phyloP scores from a whole-genome alignment of 2,888 invertebrate species.

The Apeira syringaria region DNA sequence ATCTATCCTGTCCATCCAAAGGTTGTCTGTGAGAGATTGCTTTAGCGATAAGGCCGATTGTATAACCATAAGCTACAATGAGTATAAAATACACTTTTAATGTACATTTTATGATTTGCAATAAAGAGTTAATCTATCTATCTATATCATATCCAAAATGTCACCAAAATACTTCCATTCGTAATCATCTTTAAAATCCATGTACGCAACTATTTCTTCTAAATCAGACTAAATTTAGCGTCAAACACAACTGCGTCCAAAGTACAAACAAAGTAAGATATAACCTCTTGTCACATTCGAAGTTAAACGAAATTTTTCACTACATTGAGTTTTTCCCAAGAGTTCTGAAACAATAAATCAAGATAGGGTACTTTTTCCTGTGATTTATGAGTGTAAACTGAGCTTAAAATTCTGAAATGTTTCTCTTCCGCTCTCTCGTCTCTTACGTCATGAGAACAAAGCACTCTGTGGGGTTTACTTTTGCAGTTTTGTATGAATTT shows the following conservation, averaged over 20 bases:
- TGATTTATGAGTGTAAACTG: constrained; percentile 47
- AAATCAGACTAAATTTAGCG: neutral
- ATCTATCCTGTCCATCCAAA: too few relatives aligned
- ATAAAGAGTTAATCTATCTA: too few relatives aligned
- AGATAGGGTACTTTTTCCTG: constrained; percentile 41
- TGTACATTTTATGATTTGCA: too few relatives aligned
- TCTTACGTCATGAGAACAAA: constrained; percentile 31
- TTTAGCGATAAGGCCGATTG: too few relatives aligned
- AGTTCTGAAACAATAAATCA: constrained; percentile 46
- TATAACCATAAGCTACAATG: too few relatives aligned
- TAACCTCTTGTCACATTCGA: constrained; percentile 17
- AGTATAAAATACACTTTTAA: too few relatives aligned
- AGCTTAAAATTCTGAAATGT: constrained; percentile 37
- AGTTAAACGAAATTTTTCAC: constrained; percentile 31
- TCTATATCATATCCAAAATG: too few relatives aligned
- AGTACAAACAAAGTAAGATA: neutral
- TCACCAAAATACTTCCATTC: too few relatives aligned
- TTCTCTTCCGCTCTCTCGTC: constrained; percentile 20
- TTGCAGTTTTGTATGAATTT: constrained; percentile 27
- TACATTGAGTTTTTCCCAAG: constrained; percentile 40
- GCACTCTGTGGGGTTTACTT: constrained; percentile 28
- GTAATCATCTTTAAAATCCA: too few relatives aligned
- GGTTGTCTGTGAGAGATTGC: too few relatives aligned
- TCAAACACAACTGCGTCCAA: neutral
- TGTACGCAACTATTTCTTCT: too few relatives aligned